Conservation (phyloP, 2,113 vertebrate species). For the Casuarius casuarius region DNA sequence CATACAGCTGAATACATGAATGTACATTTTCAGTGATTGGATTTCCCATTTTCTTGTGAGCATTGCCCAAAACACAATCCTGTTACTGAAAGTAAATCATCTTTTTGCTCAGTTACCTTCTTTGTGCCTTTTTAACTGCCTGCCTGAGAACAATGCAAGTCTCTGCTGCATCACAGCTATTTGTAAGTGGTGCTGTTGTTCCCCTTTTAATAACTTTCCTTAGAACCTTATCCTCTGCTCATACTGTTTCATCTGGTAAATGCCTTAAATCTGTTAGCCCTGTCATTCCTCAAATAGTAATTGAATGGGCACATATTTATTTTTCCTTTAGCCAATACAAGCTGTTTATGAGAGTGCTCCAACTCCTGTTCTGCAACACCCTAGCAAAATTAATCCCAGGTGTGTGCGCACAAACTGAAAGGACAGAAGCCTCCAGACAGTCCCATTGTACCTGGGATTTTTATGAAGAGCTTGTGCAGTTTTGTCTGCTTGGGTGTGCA, state of each 20-base stretch:
- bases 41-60: background rate
- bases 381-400: background rate
- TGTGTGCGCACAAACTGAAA: too few species aligned
- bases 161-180: background rate
- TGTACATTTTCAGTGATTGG: background rate
- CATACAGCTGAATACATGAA: background rate
- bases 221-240: background rate
- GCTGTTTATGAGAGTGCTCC: background rate
- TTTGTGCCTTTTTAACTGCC: background rate
- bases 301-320: too few species aligned
- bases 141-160: background rate
- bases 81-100: background rate
- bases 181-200: background rate
- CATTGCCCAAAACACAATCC: accelerated
- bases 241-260: background rate
- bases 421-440: background rate
- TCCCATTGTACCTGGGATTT: background rate
- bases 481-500: background rate
- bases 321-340: background rate
- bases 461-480: background rate
- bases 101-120: background rate
- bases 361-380: background rate
- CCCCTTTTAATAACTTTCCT: background rate
- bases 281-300: background rate
- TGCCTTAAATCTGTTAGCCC: background rate